A percentile compares a stretch with the other conserved stretches of the same genome.
Evolutionary conservation across 2,797 vertebrate species (phyloP).

Genomic region (Euphonia xanthogaster): DNA sequence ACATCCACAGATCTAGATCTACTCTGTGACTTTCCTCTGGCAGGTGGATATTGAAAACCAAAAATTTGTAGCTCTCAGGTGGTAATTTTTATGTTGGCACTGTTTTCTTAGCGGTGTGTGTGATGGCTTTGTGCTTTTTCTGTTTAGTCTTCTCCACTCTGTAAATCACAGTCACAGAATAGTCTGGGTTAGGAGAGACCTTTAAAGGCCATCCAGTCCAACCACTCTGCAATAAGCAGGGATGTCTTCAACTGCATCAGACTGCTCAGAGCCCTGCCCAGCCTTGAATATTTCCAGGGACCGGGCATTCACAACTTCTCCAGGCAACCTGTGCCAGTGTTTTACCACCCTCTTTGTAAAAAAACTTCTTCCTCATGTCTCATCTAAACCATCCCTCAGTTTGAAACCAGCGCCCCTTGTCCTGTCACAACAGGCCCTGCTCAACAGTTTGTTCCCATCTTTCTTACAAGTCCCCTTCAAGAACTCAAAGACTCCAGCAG

Average conservation of each 20-base stretch:
- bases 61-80: neutral
- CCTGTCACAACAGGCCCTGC: neutral
- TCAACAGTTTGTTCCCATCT: neutral
- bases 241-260: neutral
- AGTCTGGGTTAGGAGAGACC: neutral
- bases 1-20: neutral
- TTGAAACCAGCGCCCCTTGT: neutral
- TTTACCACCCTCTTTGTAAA: neutral
- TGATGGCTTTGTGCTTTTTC: neutral
- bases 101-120: neutral
- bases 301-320: neutral
- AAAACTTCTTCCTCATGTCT: neutral
- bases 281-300: neutral
- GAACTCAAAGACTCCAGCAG: neutral
- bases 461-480: neutral
- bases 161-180: neutral
- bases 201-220: neutral
- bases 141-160: neutral
- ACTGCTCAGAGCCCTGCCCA: neutral
- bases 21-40: neutral
- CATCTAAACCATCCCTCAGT: neutral
- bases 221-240: neutral
- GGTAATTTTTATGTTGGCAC: neutral
- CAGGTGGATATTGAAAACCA: neutral
- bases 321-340: too few relatives aligned